Conservation (phyloP, 2,113 vertebrate species). For the Hipposideros armiger region DNA sequence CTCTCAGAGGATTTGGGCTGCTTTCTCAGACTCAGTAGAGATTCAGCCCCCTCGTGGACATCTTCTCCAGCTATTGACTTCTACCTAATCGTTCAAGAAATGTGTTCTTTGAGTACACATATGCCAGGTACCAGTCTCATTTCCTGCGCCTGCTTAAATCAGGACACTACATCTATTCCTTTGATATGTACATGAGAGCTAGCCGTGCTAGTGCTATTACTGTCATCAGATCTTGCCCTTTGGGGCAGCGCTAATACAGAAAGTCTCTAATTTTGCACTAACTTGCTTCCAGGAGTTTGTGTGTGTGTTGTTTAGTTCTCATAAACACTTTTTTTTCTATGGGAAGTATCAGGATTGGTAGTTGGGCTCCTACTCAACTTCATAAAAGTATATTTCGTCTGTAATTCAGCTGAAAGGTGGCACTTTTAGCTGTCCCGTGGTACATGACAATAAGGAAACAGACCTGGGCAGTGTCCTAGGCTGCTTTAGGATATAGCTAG, state of each 20-base stretch:
- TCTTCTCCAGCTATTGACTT: not conserved
- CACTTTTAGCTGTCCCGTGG: not conserved
- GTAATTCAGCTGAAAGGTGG: not conserved
- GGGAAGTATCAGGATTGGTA: not conserved
- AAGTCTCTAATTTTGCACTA: not conserved
- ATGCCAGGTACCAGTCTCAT: not conserved
- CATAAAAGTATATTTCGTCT: not conserved
- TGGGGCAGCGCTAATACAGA: accelerated
- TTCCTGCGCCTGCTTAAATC: not conserved
- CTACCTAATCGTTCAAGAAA: not conserved
- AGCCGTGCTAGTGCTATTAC: not conserved
- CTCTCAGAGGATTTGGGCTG: not conserved
- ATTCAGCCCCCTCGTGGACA: not conserved
- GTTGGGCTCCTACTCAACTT: not conserved
- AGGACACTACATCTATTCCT: not conserved
- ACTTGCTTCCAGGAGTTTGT: not conserved
- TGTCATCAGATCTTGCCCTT: not conserved
- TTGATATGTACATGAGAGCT: accelerated
- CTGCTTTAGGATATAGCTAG: not conserved
- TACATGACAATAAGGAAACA: not conserved
- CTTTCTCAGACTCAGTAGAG: not conserved
- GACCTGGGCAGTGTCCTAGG: not conserved
- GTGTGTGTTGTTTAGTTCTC: not conserved
- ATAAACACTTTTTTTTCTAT: not conserved
- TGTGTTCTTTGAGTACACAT: not conserved